Conservation (phyloP, 2,797 vertebrate genomes). For the Sebastes cheni region DNA sequence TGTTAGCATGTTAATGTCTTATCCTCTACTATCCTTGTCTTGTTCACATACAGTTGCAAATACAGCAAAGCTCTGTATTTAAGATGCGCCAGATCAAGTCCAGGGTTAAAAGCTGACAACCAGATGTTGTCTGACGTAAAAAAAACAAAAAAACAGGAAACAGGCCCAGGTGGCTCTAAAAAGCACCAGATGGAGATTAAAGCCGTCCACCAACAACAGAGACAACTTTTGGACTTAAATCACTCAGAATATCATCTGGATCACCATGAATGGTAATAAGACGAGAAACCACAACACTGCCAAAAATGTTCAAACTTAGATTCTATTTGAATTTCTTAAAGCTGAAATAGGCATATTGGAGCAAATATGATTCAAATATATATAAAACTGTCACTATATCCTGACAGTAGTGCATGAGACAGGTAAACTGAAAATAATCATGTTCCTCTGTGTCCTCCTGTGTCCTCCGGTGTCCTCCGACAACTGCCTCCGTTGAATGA, state of each 20-base stretch:
- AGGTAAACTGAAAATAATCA: too few species aligned
- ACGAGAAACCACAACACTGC: neutral
- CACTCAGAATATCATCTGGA: constrained; percentile 10
- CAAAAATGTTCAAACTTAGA: neutral
- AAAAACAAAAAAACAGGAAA: neutral
- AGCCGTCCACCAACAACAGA: neutral
- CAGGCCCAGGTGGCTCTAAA: constrained; percentile 21
- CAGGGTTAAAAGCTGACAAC: neutral
- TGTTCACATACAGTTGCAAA: neutral
- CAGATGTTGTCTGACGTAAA: constrained; percentile 44
- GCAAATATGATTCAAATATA: too few species aligned
- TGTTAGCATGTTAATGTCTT: neutral
- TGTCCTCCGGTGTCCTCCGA: too few species aligned
- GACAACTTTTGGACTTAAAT: constrained; percentile 19
- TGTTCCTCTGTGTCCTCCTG: too few species aligned
- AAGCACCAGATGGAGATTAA: constrained; percentile 47
- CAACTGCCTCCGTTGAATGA: too few species aligned
- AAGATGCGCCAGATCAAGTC: fast-evolving
- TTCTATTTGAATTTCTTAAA: neutral
- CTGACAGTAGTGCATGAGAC: too few species aligned
- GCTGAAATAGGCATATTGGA: too few species aligned
- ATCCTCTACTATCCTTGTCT: neutral
- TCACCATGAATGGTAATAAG: neutral
- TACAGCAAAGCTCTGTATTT: neutral
- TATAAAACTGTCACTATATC: too few species aligned